Conservation (phyloP, 2,888 invertebrate species). For the Diploptera punctata region DNA sequence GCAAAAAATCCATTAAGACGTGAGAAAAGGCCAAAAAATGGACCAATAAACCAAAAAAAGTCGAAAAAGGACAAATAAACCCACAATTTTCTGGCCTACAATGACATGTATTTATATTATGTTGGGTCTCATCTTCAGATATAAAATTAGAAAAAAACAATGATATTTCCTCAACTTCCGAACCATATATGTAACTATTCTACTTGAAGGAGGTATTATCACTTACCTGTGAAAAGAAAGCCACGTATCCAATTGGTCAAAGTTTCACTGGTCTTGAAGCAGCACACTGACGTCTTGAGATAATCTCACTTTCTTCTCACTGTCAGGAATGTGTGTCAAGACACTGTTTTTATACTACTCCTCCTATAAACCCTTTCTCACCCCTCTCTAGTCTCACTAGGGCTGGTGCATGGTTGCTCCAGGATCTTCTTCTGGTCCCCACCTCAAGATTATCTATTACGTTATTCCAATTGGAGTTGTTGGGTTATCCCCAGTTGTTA, state of each 20-base stretch:
- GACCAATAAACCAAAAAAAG: no score
- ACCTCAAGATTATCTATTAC: background rate
- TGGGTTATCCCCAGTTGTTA: background rate
- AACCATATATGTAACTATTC: no score
- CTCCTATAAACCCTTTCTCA: conserved; percentile 2
- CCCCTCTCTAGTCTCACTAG: background rate
- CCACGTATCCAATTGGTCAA: background rate
- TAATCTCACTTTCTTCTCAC: conserved; percentile 11
- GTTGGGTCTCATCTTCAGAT: no score
- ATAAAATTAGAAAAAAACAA: no score
- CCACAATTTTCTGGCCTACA: no score
- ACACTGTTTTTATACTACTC: background rate
- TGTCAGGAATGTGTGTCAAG: conserved; percentile 18
- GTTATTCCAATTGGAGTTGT: background rate
- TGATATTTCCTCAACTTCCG: no score
- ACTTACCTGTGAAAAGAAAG: no score
- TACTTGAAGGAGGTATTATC: no score
- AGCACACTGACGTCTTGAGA: background rate
- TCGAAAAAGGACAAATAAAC: no score
- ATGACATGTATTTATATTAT: no score
- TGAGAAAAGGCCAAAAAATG: no score
- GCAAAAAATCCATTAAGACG: no score
- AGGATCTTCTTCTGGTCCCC: background rate
- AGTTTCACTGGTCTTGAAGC: background rate
- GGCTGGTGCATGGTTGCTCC: conserved; percentile 6